phyloP scores from a whole-genome alignment of 2,888 invertebrate species.

The Abrostola tripartita region DNA sequence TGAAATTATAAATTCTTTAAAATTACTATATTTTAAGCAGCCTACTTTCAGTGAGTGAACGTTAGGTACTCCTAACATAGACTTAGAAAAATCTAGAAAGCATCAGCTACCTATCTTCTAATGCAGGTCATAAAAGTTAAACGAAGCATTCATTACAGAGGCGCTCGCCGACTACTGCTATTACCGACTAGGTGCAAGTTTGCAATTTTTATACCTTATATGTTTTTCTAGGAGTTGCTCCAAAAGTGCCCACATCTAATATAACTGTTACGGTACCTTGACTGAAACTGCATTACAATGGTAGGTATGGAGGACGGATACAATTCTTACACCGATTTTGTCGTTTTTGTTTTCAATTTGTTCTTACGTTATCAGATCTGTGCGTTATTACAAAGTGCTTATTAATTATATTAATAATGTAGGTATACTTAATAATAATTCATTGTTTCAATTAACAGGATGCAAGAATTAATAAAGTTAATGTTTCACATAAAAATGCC shows the following conservation, averaged over 20 bases:
- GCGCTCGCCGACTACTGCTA: conserved; percentile 6
- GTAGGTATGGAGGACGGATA: neutral
- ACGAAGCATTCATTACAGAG: conserved; percentile 12
- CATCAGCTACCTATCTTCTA: conserved; percentile 4
- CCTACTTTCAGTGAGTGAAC: too few species aligned
- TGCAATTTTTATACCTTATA: conserved; percentile 9
- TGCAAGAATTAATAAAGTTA: too few species aligned
- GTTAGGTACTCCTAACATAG: conserved; percentile 8
- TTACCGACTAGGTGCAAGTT: conserved; percentile 21
- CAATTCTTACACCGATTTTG: neutral
- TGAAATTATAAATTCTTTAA: too few species aligned
- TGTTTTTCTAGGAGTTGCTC: neutral
- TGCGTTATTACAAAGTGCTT: too few species aligned
- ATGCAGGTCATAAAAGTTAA: conserved; percentile 20
- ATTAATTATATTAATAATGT: too few species aligned
- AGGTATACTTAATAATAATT: too few species aligned
- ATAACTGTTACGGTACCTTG: neutral
- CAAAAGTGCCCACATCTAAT: neutral
- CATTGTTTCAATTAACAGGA: too few species aligned
- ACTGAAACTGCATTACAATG: neutral
- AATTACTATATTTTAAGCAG: too few species aligned
- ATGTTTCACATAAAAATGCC: neutral
- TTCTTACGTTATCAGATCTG: too few species aligned
- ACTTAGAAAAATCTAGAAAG: neutral
- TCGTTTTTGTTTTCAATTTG: too few species aligned